Base-by-base conservation (phyloP, 2,797 vertebrate species). In the Syngnathus rostellatus region DNA sequence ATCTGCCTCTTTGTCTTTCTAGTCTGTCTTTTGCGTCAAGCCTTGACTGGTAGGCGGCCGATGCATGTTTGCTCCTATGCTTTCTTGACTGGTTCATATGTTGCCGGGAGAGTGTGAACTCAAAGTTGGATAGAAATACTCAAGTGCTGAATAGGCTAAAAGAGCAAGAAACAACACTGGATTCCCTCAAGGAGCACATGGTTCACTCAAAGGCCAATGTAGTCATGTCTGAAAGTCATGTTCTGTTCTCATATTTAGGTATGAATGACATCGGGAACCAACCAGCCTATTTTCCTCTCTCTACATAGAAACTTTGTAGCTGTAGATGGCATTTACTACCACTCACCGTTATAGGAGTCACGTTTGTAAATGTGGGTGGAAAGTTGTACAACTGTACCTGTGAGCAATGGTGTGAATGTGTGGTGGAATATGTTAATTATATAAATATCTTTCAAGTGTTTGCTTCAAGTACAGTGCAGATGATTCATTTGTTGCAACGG, bases 1-100 rank as follows among this genome's bases (percentile, higher is more conserved):
- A 40, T 60, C 58, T 61, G 39, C 60, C 8, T 23, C n/a, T 66
- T 63, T 65, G 64, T 70, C 62, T 76, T 77, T 71, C 40, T 17
- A 77, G 67, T 57, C 71, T 63, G 72, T 76, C 72, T 70, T 68
- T 31, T 74, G 70, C 67, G 65, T 46, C 75, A 72, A 83, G 75
- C 77, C 68, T 73, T 65, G 62, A 69, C 79, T 83, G 81, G 82
- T 78, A 69, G 74, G 74, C 75, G 73, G 79, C 77, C 78, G 82
- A 78, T 74, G 73, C 77, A 75, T 66, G 75, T 80, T 80, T 74
- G 75, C 71, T 19, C 63, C 70, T 74, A 66, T 68, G 62, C 77
- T 77, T 70, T 75, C 2, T 43, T 72, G 74, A 73, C 75, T 73
- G 62, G 72, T 76, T 74, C 77, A 79, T 81, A 73, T 76, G 70